Conservation (phyloP, 2,113 vertebrate genomes). For the Pontoporia blainvillei region DNA sequence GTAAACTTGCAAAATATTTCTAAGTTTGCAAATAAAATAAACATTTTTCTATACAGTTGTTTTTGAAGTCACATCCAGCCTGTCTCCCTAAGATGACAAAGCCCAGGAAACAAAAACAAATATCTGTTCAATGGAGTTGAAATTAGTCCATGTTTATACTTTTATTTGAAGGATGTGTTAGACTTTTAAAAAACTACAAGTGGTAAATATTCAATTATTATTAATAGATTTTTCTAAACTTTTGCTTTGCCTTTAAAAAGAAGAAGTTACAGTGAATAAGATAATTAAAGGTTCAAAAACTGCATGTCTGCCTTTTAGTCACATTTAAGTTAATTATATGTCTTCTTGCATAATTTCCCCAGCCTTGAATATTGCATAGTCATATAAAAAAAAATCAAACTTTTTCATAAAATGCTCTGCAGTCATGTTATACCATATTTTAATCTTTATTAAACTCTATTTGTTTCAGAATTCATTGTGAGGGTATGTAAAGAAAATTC, state of each 20-base stretch:
- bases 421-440: neutral
- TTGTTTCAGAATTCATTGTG: neutral
- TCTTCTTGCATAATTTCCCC: neutral
- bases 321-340: neutral
- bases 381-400: neutral
- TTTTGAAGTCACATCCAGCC: conserved; percentile 25
- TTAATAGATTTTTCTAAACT: neutral
- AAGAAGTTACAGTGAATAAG: neutral
- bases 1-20: conserved; percentile 40
- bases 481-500: neutral
- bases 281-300: conserved; percentile 29
- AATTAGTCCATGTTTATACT: neutral
- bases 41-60: neutral
- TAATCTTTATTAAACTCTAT: neutral
- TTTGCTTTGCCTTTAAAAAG: conserved; percentile 10
- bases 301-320: neutral
- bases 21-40: conserved; percentile 50
- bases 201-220: neutral
- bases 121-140: neutral
- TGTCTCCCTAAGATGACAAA: neutral
- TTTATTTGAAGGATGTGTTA: neutral
- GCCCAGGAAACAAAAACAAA: conserved; percentile 15
- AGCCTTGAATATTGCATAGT: neutral
- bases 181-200: neutral
- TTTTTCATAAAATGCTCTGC: neutral